Evolutionary conservation across 2,797 vertebrate species (phyloP).

Genomic region (Rhinogobio ventralis): DNA sequence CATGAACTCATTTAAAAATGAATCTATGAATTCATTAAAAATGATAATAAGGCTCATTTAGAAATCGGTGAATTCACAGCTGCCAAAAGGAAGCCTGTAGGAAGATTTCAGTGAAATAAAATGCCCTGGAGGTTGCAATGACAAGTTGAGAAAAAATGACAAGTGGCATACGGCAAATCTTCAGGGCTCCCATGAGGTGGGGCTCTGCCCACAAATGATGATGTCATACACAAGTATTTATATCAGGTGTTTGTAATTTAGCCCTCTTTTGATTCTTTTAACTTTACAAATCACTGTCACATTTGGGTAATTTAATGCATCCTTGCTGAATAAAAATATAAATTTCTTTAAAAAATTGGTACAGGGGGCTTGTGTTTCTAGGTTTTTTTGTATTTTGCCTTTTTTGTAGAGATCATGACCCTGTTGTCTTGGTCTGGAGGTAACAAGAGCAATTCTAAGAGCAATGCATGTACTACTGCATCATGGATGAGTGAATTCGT

Average conservation of each 20-base stretch:
- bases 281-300: not conserved
- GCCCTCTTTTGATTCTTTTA: not conserved
- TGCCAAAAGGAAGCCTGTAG: conserved; percentile 29
- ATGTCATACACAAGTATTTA: not conserved
- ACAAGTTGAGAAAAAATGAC: conserved; percentile 26
- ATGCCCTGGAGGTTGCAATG: conserved; percentile 8
- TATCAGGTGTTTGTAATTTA: not conserved
- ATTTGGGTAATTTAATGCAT: not conserved
- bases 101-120: not conserved
- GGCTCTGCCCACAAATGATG: not conserved
- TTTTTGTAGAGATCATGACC: not conserved
- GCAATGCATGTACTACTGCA: not conserved
- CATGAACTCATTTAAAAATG: conserved; percentile 17
- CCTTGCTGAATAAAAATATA: not conserved
- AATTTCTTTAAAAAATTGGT: not conserved
- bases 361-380: not conserved
- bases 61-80: conserved; percentile 16
- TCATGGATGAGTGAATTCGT: conserved; percentile 5
- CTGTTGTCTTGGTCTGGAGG: not conserved
- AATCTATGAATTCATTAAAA: conserved; percentile 35
- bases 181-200: not conserved
- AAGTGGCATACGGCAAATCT: not conserved
- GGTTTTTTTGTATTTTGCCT: not conserved
- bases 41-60: conserved; percentile 39
- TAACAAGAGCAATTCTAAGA: not conserved